Evolutionary conservation across 2,888 invertebrate species (phyloP), one percentile per base, ranked within the genome.

Genomic region (Drosophila leonis): DNA sequence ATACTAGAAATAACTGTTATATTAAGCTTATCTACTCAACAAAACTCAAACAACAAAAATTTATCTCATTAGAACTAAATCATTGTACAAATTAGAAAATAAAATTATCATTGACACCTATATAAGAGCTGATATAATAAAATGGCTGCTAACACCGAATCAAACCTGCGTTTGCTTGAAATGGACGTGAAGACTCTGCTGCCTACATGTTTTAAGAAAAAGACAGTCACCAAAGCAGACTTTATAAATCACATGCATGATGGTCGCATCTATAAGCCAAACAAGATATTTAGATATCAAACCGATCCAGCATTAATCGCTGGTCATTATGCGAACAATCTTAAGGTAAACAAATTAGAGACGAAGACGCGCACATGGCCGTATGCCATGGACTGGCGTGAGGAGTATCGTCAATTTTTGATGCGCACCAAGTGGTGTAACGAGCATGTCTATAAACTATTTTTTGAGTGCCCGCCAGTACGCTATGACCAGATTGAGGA

Each of bases 321-420:
- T 35, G 90, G 90, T 0, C 86, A 86, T 41, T 63, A 57, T 73
- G 65, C 66, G 4, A 71, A 81, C 37, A 86, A 88, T 68, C 64
- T 86, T 0, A 83, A 69, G 31, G 74, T 90, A 1, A 59, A 73
- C 7, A 60, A 70, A 0, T 1, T 62, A 0, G 61, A 90, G 44
- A 35, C 62, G 8, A 73, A 44, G 31, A 86, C 86, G 5, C 72
- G 56, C 27, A 66, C 79, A 27, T 86, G 90, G 90, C 90, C 86
- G 1, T 65, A 68, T n/a, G 62, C 88, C 8, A 84, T 79, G 85
- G 72, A 83, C 60, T 83, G 83, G 81, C 90, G 86, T 1, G 90
- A 86, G 57, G 86, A 86, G 7, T 86, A 86, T 51, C 52, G 59
- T 0, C 81, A 86, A 24, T 86, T 75, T 37, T 8, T 90, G 8